These are phyloP conservation scores for Cheirogaleus major DNA, from an alignment of 2,797 vertebrate species.

Conservation along the genomic window DNA sequence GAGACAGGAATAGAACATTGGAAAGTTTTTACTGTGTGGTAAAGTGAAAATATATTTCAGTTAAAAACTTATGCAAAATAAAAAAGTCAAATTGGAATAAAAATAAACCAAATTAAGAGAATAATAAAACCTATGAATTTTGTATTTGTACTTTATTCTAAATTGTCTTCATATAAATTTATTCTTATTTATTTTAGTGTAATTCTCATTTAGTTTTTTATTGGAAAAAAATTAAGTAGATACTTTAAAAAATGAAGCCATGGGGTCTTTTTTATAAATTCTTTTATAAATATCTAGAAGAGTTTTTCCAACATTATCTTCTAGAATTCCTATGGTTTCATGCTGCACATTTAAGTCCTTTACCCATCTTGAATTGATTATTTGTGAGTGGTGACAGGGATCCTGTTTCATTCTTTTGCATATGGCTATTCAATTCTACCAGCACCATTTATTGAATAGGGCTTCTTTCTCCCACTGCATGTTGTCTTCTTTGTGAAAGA, in stretches of 20 bases:
- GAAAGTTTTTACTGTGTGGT: not conserved
- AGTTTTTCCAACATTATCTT: no score
- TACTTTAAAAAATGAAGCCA: not conserved
- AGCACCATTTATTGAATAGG: no score
- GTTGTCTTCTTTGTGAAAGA: no score
- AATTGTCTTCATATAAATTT: constrained; percentile 8
- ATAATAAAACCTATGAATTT: not conserved
- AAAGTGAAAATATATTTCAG: constrained; percentile 23
- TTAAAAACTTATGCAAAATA: not conserved
- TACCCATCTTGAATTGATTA: no score
- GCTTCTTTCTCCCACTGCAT: no score
- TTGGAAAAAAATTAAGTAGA: not conserved
- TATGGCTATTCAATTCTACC: no score
- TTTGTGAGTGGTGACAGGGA: no score
- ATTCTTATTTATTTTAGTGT: not conserved
- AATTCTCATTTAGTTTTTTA: not conserved
- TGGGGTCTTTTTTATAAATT: no score
- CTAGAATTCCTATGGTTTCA: no score
- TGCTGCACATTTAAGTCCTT: no score
- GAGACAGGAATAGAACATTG: not conserved
- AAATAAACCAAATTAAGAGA: not conserved
- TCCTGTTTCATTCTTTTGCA: no score
- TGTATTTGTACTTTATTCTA: not conserved
- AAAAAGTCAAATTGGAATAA: constrained; percentile 19
- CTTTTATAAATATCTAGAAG: no score